Evolutionary conservation across 2,888 invertebrate species (phyloP).

Genomic region (Orthosia cruda): DNA sequence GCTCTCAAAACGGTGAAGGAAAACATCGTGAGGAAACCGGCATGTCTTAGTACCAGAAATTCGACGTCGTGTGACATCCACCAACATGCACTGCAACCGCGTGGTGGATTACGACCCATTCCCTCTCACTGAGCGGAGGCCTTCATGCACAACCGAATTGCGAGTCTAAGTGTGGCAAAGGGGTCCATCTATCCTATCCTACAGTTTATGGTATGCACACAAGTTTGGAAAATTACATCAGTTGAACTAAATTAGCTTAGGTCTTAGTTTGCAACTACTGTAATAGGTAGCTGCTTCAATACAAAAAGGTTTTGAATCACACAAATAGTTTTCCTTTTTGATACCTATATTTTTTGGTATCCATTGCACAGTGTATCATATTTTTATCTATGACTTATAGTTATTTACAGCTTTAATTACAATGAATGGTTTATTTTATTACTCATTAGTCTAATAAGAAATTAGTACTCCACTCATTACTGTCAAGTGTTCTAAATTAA

Average conservation of each 20-base stretch:
- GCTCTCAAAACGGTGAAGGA: too few species aligned
- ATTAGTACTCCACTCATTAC: not conserved
- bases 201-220: not conserved
- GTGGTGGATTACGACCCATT: too few species aligned
- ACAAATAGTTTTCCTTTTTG: slow-evolving; percentile 26
- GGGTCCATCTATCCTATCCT: too few species aligned
- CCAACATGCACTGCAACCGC: too few species aligned
- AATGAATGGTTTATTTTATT: not conserved
- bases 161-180: too few species aligned
- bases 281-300: not conserved
- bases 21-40: too few species aligned
- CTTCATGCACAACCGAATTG: too few species aligned
- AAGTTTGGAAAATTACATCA: not conserved
- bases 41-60: too few species aligned
- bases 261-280: not conserved
- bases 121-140: too few species aligned
- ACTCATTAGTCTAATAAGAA: not conserved
- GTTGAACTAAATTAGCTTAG: not conserved
- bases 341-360: not conserved
- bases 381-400: not conserved
- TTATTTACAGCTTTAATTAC: not conserved
- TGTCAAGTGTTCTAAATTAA: not conserved
- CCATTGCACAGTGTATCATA: not conserved
- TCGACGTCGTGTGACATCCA: too few species aligned
- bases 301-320: not conserved